A percentile compares a stretch with the other conserved stretches of the same genome.
Evolutionary conservation across 2,113 vertebrate species (phyloP).

Genomic region (Rhinoptilus africanus): DNA sequence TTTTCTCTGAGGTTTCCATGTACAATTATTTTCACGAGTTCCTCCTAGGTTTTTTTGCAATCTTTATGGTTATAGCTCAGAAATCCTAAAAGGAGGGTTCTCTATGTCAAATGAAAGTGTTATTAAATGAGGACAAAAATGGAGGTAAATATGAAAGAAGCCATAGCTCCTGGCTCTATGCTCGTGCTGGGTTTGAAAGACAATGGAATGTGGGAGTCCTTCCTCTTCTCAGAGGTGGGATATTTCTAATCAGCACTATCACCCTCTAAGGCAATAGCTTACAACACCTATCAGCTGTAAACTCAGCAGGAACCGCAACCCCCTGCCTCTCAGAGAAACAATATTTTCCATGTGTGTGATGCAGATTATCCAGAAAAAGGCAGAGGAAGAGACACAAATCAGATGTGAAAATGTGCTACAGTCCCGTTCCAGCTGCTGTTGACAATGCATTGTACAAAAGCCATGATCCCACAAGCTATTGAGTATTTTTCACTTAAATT

Average conservation of each 20-base stretch:
- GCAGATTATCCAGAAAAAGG: not conserved
- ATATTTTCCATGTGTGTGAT: not conserved
- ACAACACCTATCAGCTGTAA: slow-evolving; percentile 8
- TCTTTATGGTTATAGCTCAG: not conserved
- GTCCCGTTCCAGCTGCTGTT: not conserved
- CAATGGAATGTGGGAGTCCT: not conserved
- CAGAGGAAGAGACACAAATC: not conserved
- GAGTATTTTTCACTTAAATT: not conserved
- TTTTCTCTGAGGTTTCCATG: not conserved
- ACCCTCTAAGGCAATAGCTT: not conserved
- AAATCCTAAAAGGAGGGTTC: not conserved
- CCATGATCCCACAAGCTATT: not conserved
- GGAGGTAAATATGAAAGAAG: slow-evolving; percentile 21
- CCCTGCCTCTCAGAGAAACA: not conserved
- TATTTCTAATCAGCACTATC: slow-evolving; percentile 11
- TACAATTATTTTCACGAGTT: not conserved
- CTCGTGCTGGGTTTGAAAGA: not conserved
- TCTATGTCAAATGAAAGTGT: not conserved
- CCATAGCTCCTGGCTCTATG: not conserved
- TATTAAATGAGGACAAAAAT: not conserved
- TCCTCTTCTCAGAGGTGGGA: not conserved
- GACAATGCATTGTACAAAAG: not conserved
- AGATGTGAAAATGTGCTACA: not conserved
- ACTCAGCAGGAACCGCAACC: not conserved
- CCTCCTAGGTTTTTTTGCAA: not conserved